Evolutionary conservation across 2,113 vertebrate genomes (phyloP), one percentile per base, ranked within the genome.

Genomic region (Sarotherodon lohbergeri): DNA sequence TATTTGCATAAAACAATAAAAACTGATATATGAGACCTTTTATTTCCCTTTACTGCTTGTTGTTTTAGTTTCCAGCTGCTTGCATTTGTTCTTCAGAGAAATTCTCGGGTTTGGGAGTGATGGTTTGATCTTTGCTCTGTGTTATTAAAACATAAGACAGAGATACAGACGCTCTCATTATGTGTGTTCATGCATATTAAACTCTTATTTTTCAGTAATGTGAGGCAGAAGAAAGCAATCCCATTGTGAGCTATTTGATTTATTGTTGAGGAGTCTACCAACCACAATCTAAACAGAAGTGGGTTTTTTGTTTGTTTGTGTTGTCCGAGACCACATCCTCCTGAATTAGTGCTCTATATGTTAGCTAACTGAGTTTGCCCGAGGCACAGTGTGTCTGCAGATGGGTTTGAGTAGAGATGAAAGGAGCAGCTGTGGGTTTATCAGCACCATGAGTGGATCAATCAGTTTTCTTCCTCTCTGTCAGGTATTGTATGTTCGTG

Each of bases 1-100:
- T 50, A 19, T 76, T 76, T 48, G 43, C 24, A 48, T 29, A 50
- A 48, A 76, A 76, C 16, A 76, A 76, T 76, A 76, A 76, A 76
- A 76, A 32, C 24, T 32, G 43, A 76, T 48, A 19, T 19, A 76
- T 19, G 24, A 29, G 43, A 50, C 43, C 43, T 2, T 50, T 73
- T 4, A 29, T 29, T 76, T 76, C 19, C 24, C 5, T 9, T 32
- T 50, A 29, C 9, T 19, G 24, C 5, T 29, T 7, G 5, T 73
- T 73, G 14, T 29, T 73, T 73, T 43, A 10, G 39, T 24, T 43
- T 73, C 66, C 66, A 46, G 68, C 13, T 27, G 41, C 3, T 27
- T 24, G 71, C 22, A 29, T 46, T 46, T 29, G 43, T 76, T 73
- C 68, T 73, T 46, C 68, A 19, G 41, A 76, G 24, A 48, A 27